Percentiles rank a stretch among this genome's conserved stretches.
Conservation (phyloP, 2,113 vertebrate species). For the Siniperca knerii region DNA sequence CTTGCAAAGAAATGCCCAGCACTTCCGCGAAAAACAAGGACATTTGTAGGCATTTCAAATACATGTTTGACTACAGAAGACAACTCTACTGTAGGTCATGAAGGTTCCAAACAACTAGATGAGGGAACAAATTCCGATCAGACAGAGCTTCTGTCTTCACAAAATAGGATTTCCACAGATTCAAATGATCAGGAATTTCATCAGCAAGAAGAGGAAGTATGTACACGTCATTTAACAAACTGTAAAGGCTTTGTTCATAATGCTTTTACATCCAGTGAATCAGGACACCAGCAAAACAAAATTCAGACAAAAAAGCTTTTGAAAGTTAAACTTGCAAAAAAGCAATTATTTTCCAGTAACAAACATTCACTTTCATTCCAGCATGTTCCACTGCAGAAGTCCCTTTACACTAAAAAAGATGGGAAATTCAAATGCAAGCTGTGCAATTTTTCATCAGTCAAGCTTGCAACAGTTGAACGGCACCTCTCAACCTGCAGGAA, state of each 20-base stretch:
- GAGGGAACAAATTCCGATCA: not conserved
- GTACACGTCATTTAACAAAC: not conserved
- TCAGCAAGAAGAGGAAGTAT: not conserved
- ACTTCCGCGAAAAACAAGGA: conserved; percentile 80
- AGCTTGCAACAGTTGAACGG: conserved; percentile 84
- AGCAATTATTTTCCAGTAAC: not conserved
- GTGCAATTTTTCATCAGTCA: conserved; percentile 89
- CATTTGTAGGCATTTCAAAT: conserved; percentile 31
- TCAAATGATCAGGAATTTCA: conserved; percentile 5
- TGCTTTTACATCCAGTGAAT: not conserved
- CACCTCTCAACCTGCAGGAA: conserved; percentile 82
- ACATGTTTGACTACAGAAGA: not conserved
- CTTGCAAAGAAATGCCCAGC: conserved; percentile 87
- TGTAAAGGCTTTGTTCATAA: not conserved
- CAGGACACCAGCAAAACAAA: conserved; percentile 11
- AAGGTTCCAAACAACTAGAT: conserved; percentile 1
- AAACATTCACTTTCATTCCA: not conserved
- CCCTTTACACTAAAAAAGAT: conserved; percentile 29
- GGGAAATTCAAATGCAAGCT: conserved; percentile 88
- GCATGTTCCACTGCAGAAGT: not conserved
- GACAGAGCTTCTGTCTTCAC: not conserved
- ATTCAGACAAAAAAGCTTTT: not conserved
- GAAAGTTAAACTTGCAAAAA: not conserved
- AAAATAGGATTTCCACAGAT: not conserved
- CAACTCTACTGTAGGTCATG: not conserved